Percentiles rank a stretch among this genome's conserved stretches.
Conservation (phyloP, 2,888 invertebrate genomes). For the Steinernema carpocapsae region DNA sequence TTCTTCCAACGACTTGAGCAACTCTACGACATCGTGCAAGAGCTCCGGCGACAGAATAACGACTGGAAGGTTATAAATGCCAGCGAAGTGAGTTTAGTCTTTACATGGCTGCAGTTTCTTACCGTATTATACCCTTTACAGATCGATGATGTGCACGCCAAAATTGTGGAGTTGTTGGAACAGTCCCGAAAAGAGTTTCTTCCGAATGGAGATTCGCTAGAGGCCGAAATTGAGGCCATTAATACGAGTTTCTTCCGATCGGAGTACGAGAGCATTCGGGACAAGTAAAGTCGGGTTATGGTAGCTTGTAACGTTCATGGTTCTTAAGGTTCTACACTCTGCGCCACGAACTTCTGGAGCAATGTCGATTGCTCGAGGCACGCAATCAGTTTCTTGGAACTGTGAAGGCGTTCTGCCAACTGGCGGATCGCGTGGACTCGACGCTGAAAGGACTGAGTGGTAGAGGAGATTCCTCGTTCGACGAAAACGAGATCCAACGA, state of each 20-base stretch:
- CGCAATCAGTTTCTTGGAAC: neutral
- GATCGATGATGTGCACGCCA: constrained; percentile 21
- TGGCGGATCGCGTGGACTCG: constrained; percentile 1
- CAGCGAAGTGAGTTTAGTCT: constrained; percentile 42
- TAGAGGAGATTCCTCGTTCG: constrained; percentile 20
- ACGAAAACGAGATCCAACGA: constrained; percentile 7
- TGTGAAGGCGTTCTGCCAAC: neutral
- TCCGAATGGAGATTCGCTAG: neutral
- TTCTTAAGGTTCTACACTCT: constrained; percentile 13
- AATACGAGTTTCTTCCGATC: constrained; percentile 64
- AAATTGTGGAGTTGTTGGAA: constrained; percentile 8
- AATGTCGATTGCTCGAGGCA: constrained; percentile 6
- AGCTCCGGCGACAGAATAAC: constrained; percentile 43
- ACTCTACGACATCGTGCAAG: constrained; percentile 61
- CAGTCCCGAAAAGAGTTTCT: neutral
- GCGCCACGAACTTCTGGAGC: constrained; percentile 4
- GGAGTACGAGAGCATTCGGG: constrained; percentile 62
- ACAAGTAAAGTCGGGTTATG: constrained; percentile 52
- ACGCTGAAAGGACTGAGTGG: constrained; percentile 3
- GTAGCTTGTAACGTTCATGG: neutral
- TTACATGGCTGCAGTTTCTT: neutral
- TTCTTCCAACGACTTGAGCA: constrained; percentile 59
- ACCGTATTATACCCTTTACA: neutral
- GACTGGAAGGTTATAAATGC: constrained; percentile 43
- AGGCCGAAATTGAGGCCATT: constrained; percentile 51